Conservation (phyloP, 2,888 invertebrate genomes). For the Eupithecia vulgata region DNA sequence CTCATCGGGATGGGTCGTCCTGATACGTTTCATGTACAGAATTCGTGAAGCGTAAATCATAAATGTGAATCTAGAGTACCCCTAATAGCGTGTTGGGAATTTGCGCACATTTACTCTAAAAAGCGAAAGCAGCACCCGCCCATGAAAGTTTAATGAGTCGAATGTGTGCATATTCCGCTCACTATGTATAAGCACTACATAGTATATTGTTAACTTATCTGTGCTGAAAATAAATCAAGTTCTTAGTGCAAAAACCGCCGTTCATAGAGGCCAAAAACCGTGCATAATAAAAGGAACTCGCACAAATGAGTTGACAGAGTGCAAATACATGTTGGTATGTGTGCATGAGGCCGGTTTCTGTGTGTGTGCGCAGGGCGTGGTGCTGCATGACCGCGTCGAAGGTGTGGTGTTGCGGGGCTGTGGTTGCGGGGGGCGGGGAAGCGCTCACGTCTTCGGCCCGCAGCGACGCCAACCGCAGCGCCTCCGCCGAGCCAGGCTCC, state of each 20-base stretch:
- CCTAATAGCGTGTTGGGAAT: slow-evolving; percentile 45
- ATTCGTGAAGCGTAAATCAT: slow-evolving; percentile 64
- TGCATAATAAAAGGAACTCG: slow-evolving; percentile 39
- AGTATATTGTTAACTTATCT: slow-evolving; percentile 44
- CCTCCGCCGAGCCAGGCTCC: slow-evolving; percentile 85
- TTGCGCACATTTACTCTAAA: slow-evolving; percentile 44
- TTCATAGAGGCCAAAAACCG: slow-evolving; percentile 29
- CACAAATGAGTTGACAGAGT: slow-evolving; percentile 48
- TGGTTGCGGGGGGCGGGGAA: slow-evolving; percentile 53
- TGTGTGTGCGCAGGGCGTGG: slow-evolving; percentile 81
- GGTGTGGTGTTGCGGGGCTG: slow-evolving; percentile 79
- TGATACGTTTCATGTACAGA: slow-evolving; percentile 68
- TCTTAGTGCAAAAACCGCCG: slow-evolving; percentile 14
- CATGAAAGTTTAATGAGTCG: slow-evolving; percentile 30
- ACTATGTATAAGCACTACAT: slow-evolving; percentile 48
- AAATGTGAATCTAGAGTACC: slow-evolving; percentile 46
- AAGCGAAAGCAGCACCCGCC: slow-evolving; percentile 35
- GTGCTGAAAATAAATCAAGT: slow-evolving; percentile 35
- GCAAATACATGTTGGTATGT: slow-evolving; percentile 48
- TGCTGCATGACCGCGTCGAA: slow-evolving; percentile 84
- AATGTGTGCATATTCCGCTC: slow-evolving; percentile 46
- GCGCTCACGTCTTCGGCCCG: slow-evolving; percentile 83
- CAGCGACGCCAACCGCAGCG: slow-evolving; percentile 82
- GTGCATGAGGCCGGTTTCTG: slow-evolving; percentile 64
- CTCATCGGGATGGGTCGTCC: slow-evolving; percentile 52